Percentiles rank a stretch among this genome's conserved stretches.
Evolutionary conservation across 1,140 invertebrate genomes (phyloP).

Genomic region (Apis laboriosa): DNA sequence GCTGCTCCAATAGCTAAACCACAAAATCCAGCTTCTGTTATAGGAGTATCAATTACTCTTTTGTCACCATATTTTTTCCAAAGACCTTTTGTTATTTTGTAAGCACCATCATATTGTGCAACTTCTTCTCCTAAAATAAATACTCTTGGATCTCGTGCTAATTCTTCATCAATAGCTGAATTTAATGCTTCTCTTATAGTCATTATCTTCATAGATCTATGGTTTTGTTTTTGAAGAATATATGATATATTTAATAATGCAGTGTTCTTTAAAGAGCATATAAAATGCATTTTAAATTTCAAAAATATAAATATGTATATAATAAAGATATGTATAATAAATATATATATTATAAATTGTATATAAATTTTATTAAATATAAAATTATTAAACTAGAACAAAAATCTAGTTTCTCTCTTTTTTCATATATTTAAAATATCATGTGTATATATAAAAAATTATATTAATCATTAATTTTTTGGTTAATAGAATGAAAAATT

Average conservation of each 20-base stretch:
- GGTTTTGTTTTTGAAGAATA: neutral
- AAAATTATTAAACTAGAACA: neutral
- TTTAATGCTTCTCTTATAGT: conserved; percentile 97
- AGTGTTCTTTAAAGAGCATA: neutral
- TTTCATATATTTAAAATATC: neutral
- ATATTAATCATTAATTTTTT: neutral
- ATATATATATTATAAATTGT: neutral
- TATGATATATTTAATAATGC: neutral
- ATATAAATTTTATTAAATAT: neutral
- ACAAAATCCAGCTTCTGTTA: conserved; percentile 98
- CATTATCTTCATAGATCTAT: conserved; percentile 77
- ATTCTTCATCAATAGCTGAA: conserved; percentile 96
- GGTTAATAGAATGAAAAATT: too few relatives aligned
- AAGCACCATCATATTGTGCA: conserved; percentile 97
- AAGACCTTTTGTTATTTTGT: conserved; percentile 94
- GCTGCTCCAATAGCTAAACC: conserved; percentile 97
- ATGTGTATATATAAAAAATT: neutral
- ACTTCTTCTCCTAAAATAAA: conserved; percentile 98
- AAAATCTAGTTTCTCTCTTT: neutral
- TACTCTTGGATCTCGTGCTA: conserved; percentile 94
- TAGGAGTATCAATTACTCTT: conserved; percentile 98
- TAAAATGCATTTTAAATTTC: conserved; percentile 25
- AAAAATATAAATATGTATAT: neutral
- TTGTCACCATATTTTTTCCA: conserved; percentile 99
- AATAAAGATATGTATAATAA: too few relatives aligned